Evolutionary conservation across 2,888 invertebrate genomes (phyloP), one percentile per base, ranked within the genome.

Genomic region (Parnassius orleans): DNA sequence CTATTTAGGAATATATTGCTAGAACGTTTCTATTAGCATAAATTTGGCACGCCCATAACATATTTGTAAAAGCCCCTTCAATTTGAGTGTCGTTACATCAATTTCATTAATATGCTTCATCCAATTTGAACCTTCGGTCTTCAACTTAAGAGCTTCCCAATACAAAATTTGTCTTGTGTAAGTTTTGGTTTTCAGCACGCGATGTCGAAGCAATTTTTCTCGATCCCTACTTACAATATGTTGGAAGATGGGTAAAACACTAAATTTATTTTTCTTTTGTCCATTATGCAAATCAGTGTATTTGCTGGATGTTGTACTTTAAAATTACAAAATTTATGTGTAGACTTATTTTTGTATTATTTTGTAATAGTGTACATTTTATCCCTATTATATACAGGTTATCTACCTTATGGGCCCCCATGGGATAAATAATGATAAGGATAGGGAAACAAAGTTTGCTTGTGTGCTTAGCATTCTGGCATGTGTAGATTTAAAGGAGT

Each of bases 161-260:
- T 50, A 24, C 44, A 41, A 57, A 53, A 51, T 53, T 47, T 24
- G 54, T 58, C 10, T 12, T 5, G 48, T 14, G 43, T 19, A 42
- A 48, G 47, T 63, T 63, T 58, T 48, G 44, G 44, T 50, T 58
- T 58, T 54, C 62, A 44, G 11, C 41, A 14, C 42, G 33, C 62
- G 44, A 62, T 19, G 57, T 54, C 50, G 48, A 50, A 62, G 42
- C 48, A 53, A 58, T 62, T 57, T 62, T 62, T 62, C 62, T 48
- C 53, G 48, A 47, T 48, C 62, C 62, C 57, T 57, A 48, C 58
- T 54, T 50, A 62, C 62, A 62, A 58, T 62, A 58, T 62, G 62
- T 62, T 54, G 58, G 44, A 50, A 53, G 42, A 44, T n/a, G 33
- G 61, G 46, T 52, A 53, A 48, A 58, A 62, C 53, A 41, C 46